These are phyloP conservation scores for Clarias macrocephalus DNA, from an alignment of 2,113 vertebrate genomes.

Conservation along the genomic window DNA sequence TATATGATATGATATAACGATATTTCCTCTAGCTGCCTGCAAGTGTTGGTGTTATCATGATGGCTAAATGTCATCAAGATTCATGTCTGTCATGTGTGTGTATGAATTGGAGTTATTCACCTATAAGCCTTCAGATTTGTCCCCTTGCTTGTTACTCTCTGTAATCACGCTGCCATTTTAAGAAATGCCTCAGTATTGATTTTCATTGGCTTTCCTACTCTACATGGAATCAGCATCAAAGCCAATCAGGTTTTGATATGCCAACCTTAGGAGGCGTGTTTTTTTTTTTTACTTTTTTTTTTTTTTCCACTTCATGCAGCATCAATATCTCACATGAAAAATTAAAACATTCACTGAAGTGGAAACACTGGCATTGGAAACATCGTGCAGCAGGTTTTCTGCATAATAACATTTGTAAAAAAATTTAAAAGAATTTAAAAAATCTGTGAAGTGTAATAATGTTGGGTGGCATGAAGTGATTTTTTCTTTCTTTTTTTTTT, in stretches of 20 bases:
- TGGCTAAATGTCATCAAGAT: not conserved
- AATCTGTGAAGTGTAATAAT: not conserved
- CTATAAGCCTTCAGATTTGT: not conserved
- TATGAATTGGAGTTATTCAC: not conserved
- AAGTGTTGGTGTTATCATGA: not conserved
- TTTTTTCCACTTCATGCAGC: not conserved
- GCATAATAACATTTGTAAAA: not conserved
- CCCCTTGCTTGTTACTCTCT: not conserved
- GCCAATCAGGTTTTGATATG: not conserved
- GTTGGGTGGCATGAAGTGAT: not conserved
- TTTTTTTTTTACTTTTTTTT: not conserved
- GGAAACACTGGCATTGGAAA: not conserved
- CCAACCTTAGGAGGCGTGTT: not conserved
- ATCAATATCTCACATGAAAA: not conserved
- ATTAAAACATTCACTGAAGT: not conserved
- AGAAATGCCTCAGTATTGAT: not conserved
- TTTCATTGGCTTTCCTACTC: not conserved
- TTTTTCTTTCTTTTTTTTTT: not conserved
- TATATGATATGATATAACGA: not conserved
- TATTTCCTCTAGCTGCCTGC: not conserved
- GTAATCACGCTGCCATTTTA: not conserved
- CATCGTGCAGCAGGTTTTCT: not conserved
- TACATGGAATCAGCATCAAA: not conserved
- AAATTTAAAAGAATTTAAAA: no score
- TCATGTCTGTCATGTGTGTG: not conserved